Base-by-base conservation (phyloP, 2,888 invertebrate species). In the Epirrhoe tristata region DNA sequence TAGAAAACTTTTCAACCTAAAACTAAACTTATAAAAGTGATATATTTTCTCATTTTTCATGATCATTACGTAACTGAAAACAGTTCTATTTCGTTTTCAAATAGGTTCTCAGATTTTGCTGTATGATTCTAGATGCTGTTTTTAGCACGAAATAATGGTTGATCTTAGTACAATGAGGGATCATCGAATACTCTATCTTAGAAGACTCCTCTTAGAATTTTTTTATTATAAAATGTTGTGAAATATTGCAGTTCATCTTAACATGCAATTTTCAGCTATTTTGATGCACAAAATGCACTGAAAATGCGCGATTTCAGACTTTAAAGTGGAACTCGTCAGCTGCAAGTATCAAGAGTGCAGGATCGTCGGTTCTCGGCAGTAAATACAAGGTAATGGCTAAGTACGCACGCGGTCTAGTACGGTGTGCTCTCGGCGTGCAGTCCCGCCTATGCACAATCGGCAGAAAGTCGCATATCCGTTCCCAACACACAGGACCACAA, bases 371-470 rank as follows among this genome's bases (percentile, higher is more conserved):
- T 77, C 79, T 81, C 84, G 87, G 82, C 92, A 92, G 93, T 93
- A 92, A 93, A 93, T 92, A 93, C 93, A 92, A 93, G 93, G 93
- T 93, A 93, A 93, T 93, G 93, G 93, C 88, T 92, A 93, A 93
- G 93, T 93, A 93, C 93, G 93, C 91, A 90, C 93, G 93, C 92
- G 85, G 89, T 86, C 89, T 91, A 93, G 93, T 93, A 93, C 90
- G 90, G 90, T 85, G 88, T 88, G 93, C 90, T 89, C 89, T 90
- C 91, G 86, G 90, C 86, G 90, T 93, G 93, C 94, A 93, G 91
- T 93, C 87, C 91, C 91, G 91, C 88, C 90, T 92, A 93, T 94
- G 94, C 94, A 94, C 94, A 91, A 89, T 81, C 88, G 85, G 84
- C 83, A 88, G 91, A 88, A 87, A 89, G 92, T 89, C 93, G 90